Evolutionary conservation across 2,797 vertebrate genomes (phyloP).

Genomic region (Epinephelus malabaricus): DNA sequence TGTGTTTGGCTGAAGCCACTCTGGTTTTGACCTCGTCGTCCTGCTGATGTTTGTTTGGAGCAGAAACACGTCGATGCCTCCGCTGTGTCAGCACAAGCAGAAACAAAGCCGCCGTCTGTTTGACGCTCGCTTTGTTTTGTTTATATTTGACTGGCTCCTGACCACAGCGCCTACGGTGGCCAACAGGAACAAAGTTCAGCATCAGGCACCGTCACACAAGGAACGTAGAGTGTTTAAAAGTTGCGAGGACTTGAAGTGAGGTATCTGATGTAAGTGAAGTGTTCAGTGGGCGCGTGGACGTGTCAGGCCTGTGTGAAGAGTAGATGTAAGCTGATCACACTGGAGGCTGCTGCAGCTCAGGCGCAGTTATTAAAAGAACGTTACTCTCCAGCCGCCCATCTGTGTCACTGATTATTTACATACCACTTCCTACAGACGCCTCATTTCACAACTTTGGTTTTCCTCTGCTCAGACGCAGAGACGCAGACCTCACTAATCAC

Average conservation of each 20-base stretch:
- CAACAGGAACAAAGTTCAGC: slow-evolving; percentile 12
- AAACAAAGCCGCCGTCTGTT: slow-evolving; percentile 24
- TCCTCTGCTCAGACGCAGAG: neutral
- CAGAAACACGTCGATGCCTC: too few relatives aligned
- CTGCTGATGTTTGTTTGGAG: too few relatives aligned
- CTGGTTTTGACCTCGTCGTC: too few relatives aligned
- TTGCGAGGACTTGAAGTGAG: neutral
- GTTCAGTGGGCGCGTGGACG: slow-evolving; percentile 8
- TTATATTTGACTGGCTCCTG: slow-evolving; percentile 46
- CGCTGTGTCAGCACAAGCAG: neutral
- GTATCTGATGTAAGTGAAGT: neutral
- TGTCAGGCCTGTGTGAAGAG: neutral
- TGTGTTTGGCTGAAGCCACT: too few relatives aligned
- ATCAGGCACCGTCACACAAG: neutral
- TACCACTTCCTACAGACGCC: slow-evolving; percentile 58
- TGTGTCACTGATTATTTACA: slow-evolving; percentile 51
- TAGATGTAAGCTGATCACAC: slow-evolving; percentile 12
- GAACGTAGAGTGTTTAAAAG: neutral
- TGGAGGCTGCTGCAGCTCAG: neutral
- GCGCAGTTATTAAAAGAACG: neutral
- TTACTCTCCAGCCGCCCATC: neutral
- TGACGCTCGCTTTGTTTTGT: slow-evolving; percentile 10
- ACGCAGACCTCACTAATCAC: neutral
- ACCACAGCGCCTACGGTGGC: slow-evolving; percentile 9
- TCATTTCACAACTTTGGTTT: slow-evolving; percentile 36